Evolutionary conservation across 2,888 invertebrate species (phyloP), one percentile per base, ranked within the genome.

Genomic region (Heliconius charithonia): DNA sequence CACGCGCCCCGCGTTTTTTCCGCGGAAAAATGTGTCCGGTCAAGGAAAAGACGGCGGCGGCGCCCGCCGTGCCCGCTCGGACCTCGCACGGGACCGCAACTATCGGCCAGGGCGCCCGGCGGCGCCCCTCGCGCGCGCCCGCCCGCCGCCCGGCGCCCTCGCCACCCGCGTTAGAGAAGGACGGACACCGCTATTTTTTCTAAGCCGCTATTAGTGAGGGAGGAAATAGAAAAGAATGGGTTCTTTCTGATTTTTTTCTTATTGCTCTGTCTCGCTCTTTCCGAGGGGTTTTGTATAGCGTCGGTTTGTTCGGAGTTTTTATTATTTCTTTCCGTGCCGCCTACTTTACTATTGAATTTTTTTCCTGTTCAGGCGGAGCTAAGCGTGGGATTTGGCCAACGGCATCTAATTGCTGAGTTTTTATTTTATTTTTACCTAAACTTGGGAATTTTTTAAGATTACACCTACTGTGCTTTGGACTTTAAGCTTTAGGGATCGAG

Each of bases 11-110:
- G 89, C 92, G 93, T 91, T 93, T 94, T 94, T 94, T 93, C 94
- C 93, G 93, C 93, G 93, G 95, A 95, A 95, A 95, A 95, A 94
- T 93, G 93, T 92, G 93, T 90, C 92, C 93, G 94, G 92, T 91
- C 91, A 93, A 94, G 94, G 92, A 93, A 92, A 93, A 92, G 93
- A 92, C 92, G 91, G 87, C 91, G 89, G 88, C 86, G 88, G 85
- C 87, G 85, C 83, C 85, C 83, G 87, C 73, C 82, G 81, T 75
- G 73, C 88, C 91, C 91, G 91, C 87, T 89, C 92, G 92, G 92
- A 92, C 93, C 89, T 85, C 90, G 89, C 88, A 88, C 92, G 89
- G 91, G 92, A 92, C 92, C 92, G 92, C 86, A 93, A 94, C 93
- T 93, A 93, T 93, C 90, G 91, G 92, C 91, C 93, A 93, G 93